phyloP scores from a whole-genome alignment of 2,888 invertebrate species.

The Vanessa cardui region DNA sequence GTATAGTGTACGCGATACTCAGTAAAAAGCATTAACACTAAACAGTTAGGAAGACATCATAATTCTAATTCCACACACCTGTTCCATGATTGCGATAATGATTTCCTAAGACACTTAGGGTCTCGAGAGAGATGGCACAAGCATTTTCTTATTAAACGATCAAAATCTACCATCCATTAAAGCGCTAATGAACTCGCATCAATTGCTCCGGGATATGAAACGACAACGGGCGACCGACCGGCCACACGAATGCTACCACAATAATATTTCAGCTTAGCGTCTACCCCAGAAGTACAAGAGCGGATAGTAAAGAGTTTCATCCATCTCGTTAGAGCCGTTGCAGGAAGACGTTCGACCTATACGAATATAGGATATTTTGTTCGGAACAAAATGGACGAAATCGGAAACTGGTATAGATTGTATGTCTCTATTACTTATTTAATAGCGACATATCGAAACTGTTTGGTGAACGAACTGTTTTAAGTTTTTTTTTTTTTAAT shows the following conservation, averaged over 20 bases:
- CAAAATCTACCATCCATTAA: constrained; percentile 20
- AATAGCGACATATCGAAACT: constrained; percentile 8
- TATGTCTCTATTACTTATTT: neutral
- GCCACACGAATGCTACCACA: constrained; percentile 64
- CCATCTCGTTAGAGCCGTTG: constrained; percentile 38
- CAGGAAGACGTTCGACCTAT: constrained; percentile 32
- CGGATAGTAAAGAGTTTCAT: constrained; percentile 32
- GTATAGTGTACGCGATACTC: constrained; percentile 16
- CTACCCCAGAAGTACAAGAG: constrained; percentile 40
- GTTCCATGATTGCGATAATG: constrained; percentile 1
- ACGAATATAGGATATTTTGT: constrained; percentile 18
- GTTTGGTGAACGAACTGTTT: constrained; percentile 31
- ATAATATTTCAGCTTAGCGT: constrained; percentile 51
- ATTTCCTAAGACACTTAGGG: constrained; percentile 28
- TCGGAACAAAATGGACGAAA: constrained; percentile 37
- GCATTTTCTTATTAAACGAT: constrained; percentile 25
- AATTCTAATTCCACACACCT: constrained; percentile 28
- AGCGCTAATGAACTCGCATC: constrained; percentile 4
- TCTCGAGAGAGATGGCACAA: constrained; percentile 35
- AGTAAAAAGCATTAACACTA: constrained; percentile 31
- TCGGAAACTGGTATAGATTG: constrained; percentile 31
- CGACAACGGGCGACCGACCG: constrained; percentile 25
- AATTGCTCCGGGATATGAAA: constrained; percentile 12
- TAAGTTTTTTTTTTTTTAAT: neutral
- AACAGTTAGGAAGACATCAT: constrained; percentile 41